Evolutionary conservation across 2,797 vertebrate genomes (phyloP).

Genomic region (Telmatherina bonti): DNA sequence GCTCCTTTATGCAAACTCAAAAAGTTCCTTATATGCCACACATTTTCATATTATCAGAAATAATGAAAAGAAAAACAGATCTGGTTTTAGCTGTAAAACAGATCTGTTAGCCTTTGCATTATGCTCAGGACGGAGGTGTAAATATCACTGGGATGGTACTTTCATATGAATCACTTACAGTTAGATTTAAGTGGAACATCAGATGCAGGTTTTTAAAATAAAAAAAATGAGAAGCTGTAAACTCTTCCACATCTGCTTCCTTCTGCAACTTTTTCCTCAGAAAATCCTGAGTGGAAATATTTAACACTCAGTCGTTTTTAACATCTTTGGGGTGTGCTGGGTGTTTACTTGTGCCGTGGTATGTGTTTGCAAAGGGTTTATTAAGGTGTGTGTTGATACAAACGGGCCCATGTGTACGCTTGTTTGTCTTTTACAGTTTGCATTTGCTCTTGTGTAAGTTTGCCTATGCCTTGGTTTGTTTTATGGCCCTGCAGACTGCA

Average conservation of each 20-base stretch:
- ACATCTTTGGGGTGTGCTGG: slow-evolving; percentile 46
- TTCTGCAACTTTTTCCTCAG: slow-evolving; percentile 3
- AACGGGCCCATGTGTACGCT: not conserved
- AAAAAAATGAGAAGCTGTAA: not conserved
- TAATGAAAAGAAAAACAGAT: not conserved
- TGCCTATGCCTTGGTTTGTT: slow-evolving; percentile 11
- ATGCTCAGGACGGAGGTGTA: not conserved
- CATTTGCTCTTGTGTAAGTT: slow-evolving; percentile 4
- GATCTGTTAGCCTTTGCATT: no score
- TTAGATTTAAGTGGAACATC: no score
- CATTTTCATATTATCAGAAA: not conserved
- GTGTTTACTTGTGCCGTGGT: slow-evolving; percentile 55
- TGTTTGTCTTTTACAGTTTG: slow-evolving; percentile 3
- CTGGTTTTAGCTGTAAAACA: not conserved
- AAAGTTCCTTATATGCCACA: not conserved
- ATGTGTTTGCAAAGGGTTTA: slow-evolving; percentile 58
- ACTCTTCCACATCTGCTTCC: not conserved
- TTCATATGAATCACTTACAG: not conserved
- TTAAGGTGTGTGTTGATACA: slow-evolving; percentile 30
- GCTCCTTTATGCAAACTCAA: not conserved
- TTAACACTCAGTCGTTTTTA: slow-evolving; percentile 45
- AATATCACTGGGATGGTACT: not conserved
- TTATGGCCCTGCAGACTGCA: slow-evolving; percentile 11
- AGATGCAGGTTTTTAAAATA: not conserved
- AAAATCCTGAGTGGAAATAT: slow-evolving; percentile 48